Conservation (phyloP, 2,797 vertebrate genomes). For the Catharus ustulatus region DNA sequence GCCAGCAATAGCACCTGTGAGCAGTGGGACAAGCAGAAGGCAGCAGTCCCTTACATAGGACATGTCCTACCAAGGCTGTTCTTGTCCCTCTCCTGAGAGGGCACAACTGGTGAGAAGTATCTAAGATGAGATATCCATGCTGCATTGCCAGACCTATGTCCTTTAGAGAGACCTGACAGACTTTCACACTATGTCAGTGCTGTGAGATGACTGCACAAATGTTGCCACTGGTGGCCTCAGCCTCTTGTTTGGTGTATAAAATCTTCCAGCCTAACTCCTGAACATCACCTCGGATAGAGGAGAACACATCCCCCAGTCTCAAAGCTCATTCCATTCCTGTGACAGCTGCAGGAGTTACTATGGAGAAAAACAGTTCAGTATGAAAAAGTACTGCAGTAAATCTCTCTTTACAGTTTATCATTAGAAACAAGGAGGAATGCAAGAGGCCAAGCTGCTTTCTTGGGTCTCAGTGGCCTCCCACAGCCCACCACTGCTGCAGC, state of each 20-base stretch:
- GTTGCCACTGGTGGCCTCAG: not conserved
- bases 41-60: accelerated
- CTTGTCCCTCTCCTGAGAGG: not conserved
- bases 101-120: not conserved
- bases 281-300: not conserved
- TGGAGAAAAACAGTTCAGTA: not conserved
- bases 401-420: not conserved
- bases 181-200: not conserved
- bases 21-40: not conserved
- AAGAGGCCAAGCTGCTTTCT: not conserved
- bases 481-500: not conserved
- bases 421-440: not conserved
- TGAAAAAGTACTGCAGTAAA: not conserved
- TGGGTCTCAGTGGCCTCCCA: not conserved
- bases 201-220: not conserved
- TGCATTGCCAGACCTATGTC: not conserved
- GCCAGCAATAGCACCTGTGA: not conserved
- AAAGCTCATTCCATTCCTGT: not conserved
- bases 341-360: not conserved
- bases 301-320: not conserved
- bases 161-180: not conserved
- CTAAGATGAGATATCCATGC: not conserved
- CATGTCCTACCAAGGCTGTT: not conserved
- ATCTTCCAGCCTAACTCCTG: not conserved
- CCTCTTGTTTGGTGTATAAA: not conserved